A percentile compares a stretch with the other conserved stretches of the same genome.
phyloP scores from a whole-genome alignment of 2,888 invertebrate genomes.

The Ophion costatus region DNA sequence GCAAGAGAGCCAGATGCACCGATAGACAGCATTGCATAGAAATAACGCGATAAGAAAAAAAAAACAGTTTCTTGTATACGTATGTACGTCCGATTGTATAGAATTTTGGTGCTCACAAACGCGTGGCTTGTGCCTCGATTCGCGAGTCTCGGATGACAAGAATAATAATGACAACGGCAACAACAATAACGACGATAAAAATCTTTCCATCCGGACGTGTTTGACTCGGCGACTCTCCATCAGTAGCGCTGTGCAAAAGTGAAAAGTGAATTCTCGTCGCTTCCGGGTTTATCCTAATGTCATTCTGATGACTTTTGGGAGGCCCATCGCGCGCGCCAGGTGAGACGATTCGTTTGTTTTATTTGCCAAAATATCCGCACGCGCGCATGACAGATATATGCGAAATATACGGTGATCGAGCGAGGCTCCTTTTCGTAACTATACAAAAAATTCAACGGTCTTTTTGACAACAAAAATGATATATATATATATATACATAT shows the following conservation, averaged over 20 bases:
- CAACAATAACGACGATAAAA: too few relatives aligned
- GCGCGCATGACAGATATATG: background rate
- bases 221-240: slow-evolving; percentile 6
- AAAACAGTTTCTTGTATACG: too few relatives aligned
- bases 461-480: too few relatives aligned
- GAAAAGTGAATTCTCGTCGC: slow-evolving; percentile 19
- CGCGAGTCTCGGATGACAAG: background rate
- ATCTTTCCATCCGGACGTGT: slow-evolving; percentile 5
- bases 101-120: background rate
- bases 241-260: background rate
- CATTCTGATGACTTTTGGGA: slow-evolving; percentile 43
- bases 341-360: slow-evolving; percentile 8
- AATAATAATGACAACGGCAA: background rate
- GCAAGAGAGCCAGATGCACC: too few relatives aligned
- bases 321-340: slow-evolving; percentile 27
- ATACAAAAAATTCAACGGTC: too few relatives aligned
- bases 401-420: too few relatives aligned
- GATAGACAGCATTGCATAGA: too few relatives aligned
- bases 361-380: background rate
- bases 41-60: too few relatives aligned
- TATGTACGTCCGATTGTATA: too few relatives aligned
- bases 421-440: too few relatives aligned
- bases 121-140: slow-evolving; percentile 21
- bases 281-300: slow-evolving; percentile 58
- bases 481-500: too few relatives aligned